A percentile compares a stretch with the other conserved stretches of the same genome.
These are phyloP conservation scores for Prolemur simus DNA, from an alignment of 2,113 vertebrate genomes.

Conservation along the genomic window DNA sequence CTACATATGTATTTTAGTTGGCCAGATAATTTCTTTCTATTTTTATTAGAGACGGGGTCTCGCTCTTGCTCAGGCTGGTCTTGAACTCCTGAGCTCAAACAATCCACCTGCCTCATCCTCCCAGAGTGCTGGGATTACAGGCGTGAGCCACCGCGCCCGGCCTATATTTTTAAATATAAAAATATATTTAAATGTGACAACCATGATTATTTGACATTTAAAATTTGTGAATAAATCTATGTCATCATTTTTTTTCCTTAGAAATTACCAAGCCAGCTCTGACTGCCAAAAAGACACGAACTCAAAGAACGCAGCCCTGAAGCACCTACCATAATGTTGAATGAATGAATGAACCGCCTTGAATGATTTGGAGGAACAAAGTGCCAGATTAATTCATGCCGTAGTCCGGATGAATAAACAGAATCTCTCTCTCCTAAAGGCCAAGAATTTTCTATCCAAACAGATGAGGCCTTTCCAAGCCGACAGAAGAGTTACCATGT, in stretches of 20 bases:
- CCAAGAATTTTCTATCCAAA: neutral
- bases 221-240: neutral
- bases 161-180: too few species aligned
- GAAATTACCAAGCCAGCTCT: neutral
- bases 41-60: too few species aligned
- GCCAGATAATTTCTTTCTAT: too few species aligned
- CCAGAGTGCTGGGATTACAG: too few species aligned
- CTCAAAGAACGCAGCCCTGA: neutral
- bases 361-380: neutral
- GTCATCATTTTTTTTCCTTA: neutral
- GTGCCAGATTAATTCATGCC: neutral
- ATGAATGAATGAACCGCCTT: neutral
- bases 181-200: neutral
- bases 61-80: too few species aligned
- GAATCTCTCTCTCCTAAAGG: neutral
- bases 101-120: too few species aligned
- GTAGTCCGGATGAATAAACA: neutral
- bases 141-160: too few species aligned
- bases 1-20: too few species aligned
- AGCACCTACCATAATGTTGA: neutral
- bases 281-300: neutral
- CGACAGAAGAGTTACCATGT: neutral
- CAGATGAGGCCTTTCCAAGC: neutral
- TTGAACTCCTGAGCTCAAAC: too few species aligned
- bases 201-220: conserved; percentile 4